These are phyloP conservation scores for Orius insidiosus DNA, from an alignment of 1,140 invertebrate species.

Conservation along the genomic window DNA sequence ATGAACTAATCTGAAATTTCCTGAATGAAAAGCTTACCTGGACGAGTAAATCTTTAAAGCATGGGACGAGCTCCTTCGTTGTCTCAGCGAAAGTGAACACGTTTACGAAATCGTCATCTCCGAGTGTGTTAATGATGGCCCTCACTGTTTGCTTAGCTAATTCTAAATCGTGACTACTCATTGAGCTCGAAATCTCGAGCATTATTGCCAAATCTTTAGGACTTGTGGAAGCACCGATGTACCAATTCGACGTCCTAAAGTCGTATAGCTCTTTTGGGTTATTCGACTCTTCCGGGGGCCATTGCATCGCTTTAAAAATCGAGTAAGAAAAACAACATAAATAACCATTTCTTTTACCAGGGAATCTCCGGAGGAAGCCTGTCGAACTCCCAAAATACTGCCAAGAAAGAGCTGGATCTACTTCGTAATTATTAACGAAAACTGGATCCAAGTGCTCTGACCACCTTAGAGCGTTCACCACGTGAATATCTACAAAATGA, in stretches of 20 bases:
- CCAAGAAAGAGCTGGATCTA: slow-evolving; percentile 81
- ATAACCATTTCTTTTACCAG: slow-evolving; percentile 38
- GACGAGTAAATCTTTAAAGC: slow-evolving; percentile 74
- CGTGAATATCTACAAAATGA: slow-evolving; percentile 43
- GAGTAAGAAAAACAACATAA: neutral
- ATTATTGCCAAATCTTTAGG: slow-evolving; percentile 90
- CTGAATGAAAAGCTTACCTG: slow-evolving; percentile 32
- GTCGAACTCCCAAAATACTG: slow-evolving; percentile 89
- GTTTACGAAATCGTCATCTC: slow-evolving; percentile 93
- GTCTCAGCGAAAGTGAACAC: slow-evolving; percentile 67
- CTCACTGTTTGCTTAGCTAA: slow-evolving; percentile 71
- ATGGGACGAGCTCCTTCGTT: slow-evolving; percentile 58
- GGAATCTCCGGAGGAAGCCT: slow-evolving; percentile 84
- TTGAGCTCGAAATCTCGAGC: slow-evolving; percentile 74
- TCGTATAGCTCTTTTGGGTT: slow-evolving; percentile 58
- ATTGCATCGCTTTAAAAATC: slow-evolving; percentile 40
- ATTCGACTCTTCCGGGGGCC: slow-evolving; percentile 48
- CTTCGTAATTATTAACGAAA: slow-evolving; percentile 82
- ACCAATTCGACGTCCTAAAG: slow-evolving; percentile 76
- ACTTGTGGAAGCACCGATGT: slow-evolving; percentile 86
- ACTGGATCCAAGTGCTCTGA: slow-evolving; percentile 75
- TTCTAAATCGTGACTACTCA: slow-evolving; percentile 65
- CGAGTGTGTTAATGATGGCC: slow-evolving; percentile 83
- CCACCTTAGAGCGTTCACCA: slow-evolving; percentile 80
- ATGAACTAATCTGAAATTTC: neutral